Base-by-base conservation (phyloP, 2,888 invertebrate genomes). In the Polydrusus cervinus region DNA sequence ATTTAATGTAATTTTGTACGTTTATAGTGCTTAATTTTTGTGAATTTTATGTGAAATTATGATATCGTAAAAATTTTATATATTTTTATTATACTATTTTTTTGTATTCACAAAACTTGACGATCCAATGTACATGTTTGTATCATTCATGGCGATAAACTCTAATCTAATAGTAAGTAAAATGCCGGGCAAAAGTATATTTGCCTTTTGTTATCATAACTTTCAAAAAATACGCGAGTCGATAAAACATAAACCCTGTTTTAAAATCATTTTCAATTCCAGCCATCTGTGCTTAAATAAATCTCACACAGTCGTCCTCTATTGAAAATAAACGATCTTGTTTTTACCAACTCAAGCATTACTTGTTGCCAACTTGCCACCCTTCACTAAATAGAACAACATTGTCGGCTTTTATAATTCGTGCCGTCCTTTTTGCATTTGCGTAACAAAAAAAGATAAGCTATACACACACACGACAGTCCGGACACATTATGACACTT, bases 251-350 rank as follows among this genome's bases (percentile, higher is more conserved):
- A 47, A 47, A 16, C 16, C 47, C 47, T 47, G 16, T 30, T 62
- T 55, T 64, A 43, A 20, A 49, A 30, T 47, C 45, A 38, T 34
- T n/a, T n/a, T 38, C 45, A 9, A 5, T 20, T 60, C n/a, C 7
- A 10, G 25, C 68, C 60, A 60, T 68, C 47, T 68, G 73, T 75
- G 57, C 45, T 66, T 34, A 66, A 66, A 65, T 65, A 65, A 65
- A 65, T 65, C 49, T 49, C 9, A 16, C 49, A 34, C 14, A 25
- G 25, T 49, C 16, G 25, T 49, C 16, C 13, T 34, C 16, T 13
- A 34, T 49, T 40, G 18, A 66, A 66, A 66, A 51, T 38, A 40
- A 34, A 11, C 64, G 30, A 38, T 38, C 66, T 66, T 66, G 53
- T 66, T 66, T 66, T 66, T 53, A 66, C 18, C 40, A 34, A 18